Base-by-base conservation (phyloP, 1,140 invertebrate genomes). In the Bursaphelenchus mucronatus region DNA sequence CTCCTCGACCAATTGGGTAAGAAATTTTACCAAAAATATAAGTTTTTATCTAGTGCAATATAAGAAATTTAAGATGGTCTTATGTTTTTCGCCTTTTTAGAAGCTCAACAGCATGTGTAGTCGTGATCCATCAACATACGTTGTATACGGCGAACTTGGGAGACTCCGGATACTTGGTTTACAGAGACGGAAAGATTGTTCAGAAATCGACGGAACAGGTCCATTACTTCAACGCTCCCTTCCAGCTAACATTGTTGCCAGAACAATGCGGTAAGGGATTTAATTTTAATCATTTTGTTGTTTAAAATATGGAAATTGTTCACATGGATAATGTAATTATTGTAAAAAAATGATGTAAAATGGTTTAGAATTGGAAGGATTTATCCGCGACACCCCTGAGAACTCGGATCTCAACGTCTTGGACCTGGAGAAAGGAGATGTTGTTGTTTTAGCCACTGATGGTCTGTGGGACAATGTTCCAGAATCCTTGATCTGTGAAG, bases 141-240 rank as follows among this genome's bases (percentile, higher is more conserved):
- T 87, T 97, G 73, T 92, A 94, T 74, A 90, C 93, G 8, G 93
- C 94, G 10, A 97, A 97, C 84, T 91, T 97, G 69, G 94, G 94
- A n/a, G 94, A 97, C 83, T 95, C 92, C 79, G 94, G 94, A 13
- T 97, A 93, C 82, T 87, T 97, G 82, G 88, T 97, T 44, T 89
- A 96, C 47, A 85, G 94, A 15, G 86, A 88, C 63, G 85, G 84
- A 41, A 86, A 90, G 71, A 87, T 97, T 13, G 88, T 97, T 19
- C 90, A 93, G 82, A 87, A 90, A 61, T 94, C 91, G 0, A 89
- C 91, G 73, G 94, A 97, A 82, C 94, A 97, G 80, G 92, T 94
- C 76, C 94, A 97, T 83, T 96, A 96, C 82, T 97, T 97, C 82
- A 97, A 97, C 84, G 95, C 94, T 40, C 94, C 94, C 8, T 97